These are phyloP conservation scores for Phlogophora meticulosa DNA, from an alignment of 2,888 invertebrate genomes.

Conservation along the genomic window DNA sequence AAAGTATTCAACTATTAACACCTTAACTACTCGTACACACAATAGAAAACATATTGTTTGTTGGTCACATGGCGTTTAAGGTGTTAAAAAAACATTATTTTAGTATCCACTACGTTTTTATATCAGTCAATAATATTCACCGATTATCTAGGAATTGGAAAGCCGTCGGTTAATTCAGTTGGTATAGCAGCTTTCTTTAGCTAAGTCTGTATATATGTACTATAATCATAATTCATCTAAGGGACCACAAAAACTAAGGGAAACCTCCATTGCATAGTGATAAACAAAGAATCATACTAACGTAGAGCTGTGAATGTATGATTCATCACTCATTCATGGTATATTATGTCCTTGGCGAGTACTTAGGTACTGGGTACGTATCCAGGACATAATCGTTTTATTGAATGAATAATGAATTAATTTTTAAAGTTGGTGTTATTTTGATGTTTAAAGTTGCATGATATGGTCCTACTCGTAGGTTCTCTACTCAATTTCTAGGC, in stretches of 20 bases:
- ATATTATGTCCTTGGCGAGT: too few relatives aligned
- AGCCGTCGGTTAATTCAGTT: conserved; percentile 5
- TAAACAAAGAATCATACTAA: conserved; percentile 30
- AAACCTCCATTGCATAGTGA: conserved; percentile 21
- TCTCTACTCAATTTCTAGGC: not conserved
- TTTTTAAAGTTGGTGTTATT: too few relatives aligned
- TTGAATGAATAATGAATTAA: too few relatives aligned
- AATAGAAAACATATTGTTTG: too few relatives aligned
- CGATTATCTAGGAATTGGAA: not conserved
- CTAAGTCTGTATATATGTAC: too few relatives aligned
- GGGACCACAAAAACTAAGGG: conserved; percentile 18
- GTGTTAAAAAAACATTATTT: too few relatives aligned
- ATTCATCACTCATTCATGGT: not conserved
- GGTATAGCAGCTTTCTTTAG: not conserved
- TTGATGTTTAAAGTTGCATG: too few relatives aligned
- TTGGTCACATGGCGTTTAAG: too few relatives aligned
- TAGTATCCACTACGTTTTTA: not conserved
- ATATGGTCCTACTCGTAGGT: not conserved
- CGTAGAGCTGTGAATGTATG: not conserved
- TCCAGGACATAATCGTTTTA: not conserved
- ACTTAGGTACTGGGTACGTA: too few relatives aligned
- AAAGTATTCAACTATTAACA: too few relatives aligned
- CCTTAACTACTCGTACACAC: too few relatives aligned
- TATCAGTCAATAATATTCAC: not conserved
- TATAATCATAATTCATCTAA: not conserved